A percentile compares a stretch with the other conserved stretches of the same genome.
Conservation (phyloP, 1,140 invertebrate genomes). For the Polypedilum vanderplanki region DNA sequence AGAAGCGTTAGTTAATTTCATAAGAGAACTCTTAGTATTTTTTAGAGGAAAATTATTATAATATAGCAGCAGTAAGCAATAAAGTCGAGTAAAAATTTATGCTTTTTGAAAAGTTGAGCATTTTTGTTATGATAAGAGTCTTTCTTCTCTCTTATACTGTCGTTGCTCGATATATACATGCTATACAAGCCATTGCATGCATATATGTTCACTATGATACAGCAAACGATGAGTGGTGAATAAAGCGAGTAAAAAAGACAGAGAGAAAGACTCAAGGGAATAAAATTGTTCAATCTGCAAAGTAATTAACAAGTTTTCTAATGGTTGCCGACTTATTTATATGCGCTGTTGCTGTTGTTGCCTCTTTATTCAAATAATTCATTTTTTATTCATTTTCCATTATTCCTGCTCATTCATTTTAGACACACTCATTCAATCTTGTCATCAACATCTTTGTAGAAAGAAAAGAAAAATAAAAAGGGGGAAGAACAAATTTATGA, state of each 20-base stretch:
- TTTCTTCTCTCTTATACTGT: background rate
- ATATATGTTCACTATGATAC: background rate
- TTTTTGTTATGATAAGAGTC: slow-evolving; percentile 5
- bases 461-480: background rate
- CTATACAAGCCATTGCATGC: background rate
- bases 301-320: slow-evolving; percentile 27
- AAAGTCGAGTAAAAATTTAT: slow-evolving; percentile 14
- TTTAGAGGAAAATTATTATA: too few relatives aligned
- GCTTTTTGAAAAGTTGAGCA: slow-evolving; percentile 12
- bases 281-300: slow-evolving; percentile 26
- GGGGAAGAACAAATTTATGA: background rate
- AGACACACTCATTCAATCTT: too few relatives aligned
- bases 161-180: background rate
- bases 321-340: slow-evolving; percentile 28
- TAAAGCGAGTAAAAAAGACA: background rate
- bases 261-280: background rate
- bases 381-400: slow-evolving; percentile 26
- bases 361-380: slow-evolving; percentile 5
- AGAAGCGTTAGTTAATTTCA: slow-evolving; percentile 13
- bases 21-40: background rate
- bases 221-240: background rate
- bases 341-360: background rate
- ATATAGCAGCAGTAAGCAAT: background rate
- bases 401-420: background rate
- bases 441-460: too few relatives aligned